These are phyloP conservation scores for Ostrea edulis DNA, from an alignment of 1,140 invertebrate genomes.

Conservation along the genomic window DNA sequence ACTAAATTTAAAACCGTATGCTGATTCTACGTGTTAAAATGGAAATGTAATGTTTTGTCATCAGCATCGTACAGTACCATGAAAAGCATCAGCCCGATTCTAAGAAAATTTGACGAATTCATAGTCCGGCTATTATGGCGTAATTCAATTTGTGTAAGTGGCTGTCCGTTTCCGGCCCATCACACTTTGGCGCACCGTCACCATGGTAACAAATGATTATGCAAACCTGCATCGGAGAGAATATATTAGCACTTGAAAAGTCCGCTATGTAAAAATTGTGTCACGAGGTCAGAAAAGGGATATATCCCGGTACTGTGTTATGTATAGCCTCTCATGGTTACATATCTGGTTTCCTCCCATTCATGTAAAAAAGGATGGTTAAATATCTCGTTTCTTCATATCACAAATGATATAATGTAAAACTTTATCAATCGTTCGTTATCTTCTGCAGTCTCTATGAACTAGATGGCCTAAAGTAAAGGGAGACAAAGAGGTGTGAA, in stretches of 20 bases:
- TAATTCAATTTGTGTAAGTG: slow-evolving; percentile 14
- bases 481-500: background rate
- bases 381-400: background rate
- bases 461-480: background rate
- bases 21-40: too few species aligned
- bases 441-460: background rate
- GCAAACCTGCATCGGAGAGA: background rate
- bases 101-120: too few species aligned
- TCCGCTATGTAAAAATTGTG: too few species aligned
- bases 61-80: too few species aligned
- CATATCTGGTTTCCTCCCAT: background rate
- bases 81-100: too few species aligned
- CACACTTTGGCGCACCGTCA: too few species aligned
- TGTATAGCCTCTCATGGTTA: background rate
- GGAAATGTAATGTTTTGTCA: too few species aligned
- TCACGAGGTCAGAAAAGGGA: background rate
- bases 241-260: background rate
- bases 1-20: too few species aligned
- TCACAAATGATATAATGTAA: background rate
- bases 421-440: background rate
- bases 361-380: background rate
- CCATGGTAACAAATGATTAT: background rate
- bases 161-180: background rate
- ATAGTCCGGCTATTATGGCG: background rate
- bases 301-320: too few species aligned